Evolutionary conservation across 64 coral and sea anemone genomes (phyloP).

Genomic region (Platygyra sinensis): DNA sequence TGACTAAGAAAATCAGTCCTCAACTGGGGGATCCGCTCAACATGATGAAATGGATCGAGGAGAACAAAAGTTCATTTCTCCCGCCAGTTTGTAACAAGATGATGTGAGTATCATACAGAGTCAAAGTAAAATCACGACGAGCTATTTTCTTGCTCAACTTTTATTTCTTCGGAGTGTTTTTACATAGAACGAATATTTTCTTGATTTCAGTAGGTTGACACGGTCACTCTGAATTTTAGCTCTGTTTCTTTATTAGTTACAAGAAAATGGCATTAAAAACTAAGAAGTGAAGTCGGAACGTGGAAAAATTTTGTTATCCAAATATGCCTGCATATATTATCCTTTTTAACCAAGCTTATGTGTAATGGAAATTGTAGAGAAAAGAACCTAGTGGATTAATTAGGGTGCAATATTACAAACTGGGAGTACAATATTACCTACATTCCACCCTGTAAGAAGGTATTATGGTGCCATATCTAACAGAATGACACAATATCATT

Average conservation of each 20-base stretch:
- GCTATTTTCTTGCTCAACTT: too few species aligned
- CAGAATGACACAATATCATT: background rate
- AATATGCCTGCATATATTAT: background rate
- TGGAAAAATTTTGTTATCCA: too few species aligned
- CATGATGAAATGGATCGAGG: conserved; percentile 82
- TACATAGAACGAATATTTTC: too few species aligned
- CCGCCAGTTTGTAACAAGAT: conserved; percentile 96
- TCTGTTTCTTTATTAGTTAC: too few species aligned
- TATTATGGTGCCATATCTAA: background rate
- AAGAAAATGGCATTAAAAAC: too few species aligned
- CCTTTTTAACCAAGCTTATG: background rate
- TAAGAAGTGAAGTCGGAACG: too few species aligned
- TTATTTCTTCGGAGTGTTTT: too few species aligned
- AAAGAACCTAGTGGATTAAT: background rate
- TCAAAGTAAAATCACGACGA: too few species aligned
- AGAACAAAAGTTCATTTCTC: conserved; percentile 76
- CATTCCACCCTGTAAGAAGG: background rate
- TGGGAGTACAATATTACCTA: background rate
- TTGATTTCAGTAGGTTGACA: too few species aligned
- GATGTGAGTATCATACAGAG: conserved; percentile 63
- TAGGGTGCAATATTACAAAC: background rate
- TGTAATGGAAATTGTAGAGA: too few species aligned
- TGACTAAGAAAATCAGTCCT: conserved; percentile 34
- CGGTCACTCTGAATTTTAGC: too few species aligned
- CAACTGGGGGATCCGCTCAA: conserved; percentile 59